phyloP scores from a whole-genome alignment of 2,797 vertebrate species.

The Poeciliopsis infans region DNA sequence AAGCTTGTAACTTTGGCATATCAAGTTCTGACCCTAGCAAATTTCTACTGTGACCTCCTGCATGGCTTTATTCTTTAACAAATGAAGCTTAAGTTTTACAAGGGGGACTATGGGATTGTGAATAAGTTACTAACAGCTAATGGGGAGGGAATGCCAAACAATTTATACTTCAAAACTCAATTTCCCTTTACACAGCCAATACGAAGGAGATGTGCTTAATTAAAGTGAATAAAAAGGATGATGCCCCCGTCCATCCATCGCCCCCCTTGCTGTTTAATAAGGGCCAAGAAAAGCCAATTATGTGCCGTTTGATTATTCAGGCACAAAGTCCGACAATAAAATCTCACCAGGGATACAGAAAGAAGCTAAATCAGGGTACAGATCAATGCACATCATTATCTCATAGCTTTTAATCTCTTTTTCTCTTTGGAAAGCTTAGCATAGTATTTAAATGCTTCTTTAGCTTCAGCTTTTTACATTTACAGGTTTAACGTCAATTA shows the following conservation, averaged over 20 bases:
- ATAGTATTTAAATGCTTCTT: slow-evolving; percentile 18
- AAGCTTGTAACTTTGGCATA: neutral
- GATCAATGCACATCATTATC: slow-evolving; percentile 60
- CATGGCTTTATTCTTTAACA: neutral
- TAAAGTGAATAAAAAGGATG: slow-evolving; percentile 44
- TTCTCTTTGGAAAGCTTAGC: slow-evolving; percentile 35
- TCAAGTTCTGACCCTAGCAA: neutral
- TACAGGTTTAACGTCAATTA: neutral
- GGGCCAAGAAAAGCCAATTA: slow-evolving; percentile 66
- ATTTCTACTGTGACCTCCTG: neutral
- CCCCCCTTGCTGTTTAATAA: slow-evolving; percentile 45
- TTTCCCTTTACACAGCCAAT: slow-evolving; percentile 21
- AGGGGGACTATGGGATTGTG: neutral
- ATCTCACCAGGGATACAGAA: slow-evolving; percentile 19
- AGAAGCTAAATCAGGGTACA: slow-evolving; percentile 42
- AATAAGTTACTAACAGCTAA: slow-evolving; percentile 44
- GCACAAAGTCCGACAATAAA: slow-evolving; percentile 51
- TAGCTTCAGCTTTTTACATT: slow-evolving; percentile 25
- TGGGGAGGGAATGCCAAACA: slow-evolving; percentile 30
- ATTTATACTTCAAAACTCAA: slow-evolving; percentile 42
- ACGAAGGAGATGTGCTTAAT: slow-evolving; percentile 52
- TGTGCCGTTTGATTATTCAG: slow-evolving; percentile 52
- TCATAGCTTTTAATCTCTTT: slow-evolving; percentile 44
- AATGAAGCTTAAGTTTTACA: neutral
- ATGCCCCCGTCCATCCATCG: slow-evolving; percentile 6